A percentile compares a stretch with the other conserved stretches of the same genome.
These are phyloP conservation scores for Drosophila pachea DNA, from an alignment of 1,140 invertebrate genomes.

Conservation along the genomic window DNA sequence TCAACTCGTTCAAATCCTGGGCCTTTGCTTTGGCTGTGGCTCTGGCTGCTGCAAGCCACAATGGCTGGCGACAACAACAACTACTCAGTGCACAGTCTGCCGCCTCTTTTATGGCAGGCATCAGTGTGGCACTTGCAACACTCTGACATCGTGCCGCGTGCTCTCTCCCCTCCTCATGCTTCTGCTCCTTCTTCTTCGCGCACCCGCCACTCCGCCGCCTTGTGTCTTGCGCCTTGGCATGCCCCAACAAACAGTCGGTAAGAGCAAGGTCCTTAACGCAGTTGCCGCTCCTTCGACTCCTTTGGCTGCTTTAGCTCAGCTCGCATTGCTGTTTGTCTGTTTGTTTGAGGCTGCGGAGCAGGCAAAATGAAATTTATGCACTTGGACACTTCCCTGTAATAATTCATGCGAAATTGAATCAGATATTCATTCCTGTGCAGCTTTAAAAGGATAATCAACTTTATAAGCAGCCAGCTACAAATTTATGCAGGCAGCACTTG, in stretches of 20 bases:
- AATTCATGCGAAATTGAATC: conserved; percentile 78
- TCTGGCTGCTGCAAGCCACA: conserved; percentile 57
- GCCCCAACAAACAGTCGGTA: conserved; percentile 61
- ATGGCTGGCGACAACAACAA: conserved; percentile 41
- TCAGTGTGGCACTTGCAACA: conserved; percentile 42
- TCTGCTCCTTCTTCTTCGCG: neutral
- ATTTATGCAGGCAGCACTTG: conserved; percentile 55
- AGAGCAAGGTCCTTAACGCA: conserved; percentile 59
- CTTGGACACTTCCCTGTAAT: conserved; percentile 74
- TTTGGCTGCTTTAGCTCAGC: conserved; percentile 14
- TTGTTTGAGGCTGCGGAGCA: conserved; percentile 32
- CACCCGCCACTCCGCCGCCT: neutral
- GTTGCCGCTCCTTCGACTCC: neutral
- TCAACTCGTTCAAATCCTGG: conserved; percentile 57
- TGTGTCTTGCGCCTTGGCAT: conserved; percentile 55
- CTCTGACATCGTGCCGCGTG: neutral
- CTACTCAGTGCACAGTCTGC: conserved; percentile 67
- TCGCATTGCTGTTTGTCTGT: conserved; percentile 14
- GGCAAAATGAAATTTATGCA: conserved; percentile 76
- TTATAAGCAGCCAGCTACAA: conserved; percentile 52
- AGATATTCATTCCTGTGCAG: conserved; percentile 74
- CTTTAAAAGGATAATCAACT: conserved; percentile 76
- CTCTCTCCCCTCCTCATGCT: no score
- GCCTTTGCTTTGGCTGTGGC: conserved; percentile 20
- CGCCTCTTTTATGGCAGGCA: conserved; percentile 69